Conservation (phyloP, 2,888 invertebrate genomes). For the Oscheius myriophilus region DNA sequence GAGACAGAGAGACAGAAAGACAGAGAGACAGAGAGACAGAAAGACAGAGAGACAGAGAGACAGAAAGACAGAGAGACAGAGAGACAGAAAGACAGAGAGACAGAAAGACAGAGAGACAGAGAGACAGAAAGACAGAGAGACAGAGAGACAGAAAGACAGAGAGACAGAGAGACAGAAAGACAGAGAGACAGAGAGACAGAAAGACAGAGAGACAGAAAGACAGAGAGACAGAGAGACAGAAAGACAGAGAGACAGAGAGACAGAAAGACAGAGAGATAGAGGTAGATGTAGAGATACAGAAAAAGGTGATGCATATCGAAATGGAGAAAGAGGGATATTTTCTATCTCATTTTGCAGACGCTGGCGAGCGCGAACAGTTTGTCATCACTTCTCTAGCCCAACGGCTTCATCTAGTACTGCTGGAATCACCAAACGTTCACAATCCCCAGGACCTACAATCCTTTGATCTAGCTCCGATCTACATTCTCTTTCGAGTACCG, state of each 20-base stretch:
- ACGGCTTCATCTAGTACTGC: slow-evolving; percentile 44
- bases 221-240: slow-evolving; percentile 2
- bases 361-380: slow-evolving; percentile 36
- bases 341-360: slow-evolving; percentile 14
- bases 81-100: not conserved
- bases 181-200: not conserved
- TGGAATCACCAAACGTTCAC: slow-evolving; percentile 55
- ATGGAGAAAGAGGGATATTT: not conserved
- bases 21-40: no score
- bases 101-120: not conserved
- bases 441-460: slow-evolving; percentile 50
- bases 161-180: not conserved
- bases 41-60: not conserved
- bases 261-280: not conserved
- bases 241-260: not conserved
- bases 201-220: not conserved
- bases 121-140: no score
- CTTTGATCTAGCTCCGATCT: slow-evolving; percentile 51
- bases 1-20: not conserved
- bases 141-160: not conserved
- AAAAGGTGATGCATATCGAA: no score
- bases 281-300: not conserved
- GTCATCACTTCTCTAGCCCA: slow-evolving; percentile 52
- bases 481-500: slow-evolving; percentile 51
- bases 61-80: not conserved